Evolutionary conservation across 2,113 vertebrate species (phyloP).

Genomic region (Capreolus pygargus): DNA sequence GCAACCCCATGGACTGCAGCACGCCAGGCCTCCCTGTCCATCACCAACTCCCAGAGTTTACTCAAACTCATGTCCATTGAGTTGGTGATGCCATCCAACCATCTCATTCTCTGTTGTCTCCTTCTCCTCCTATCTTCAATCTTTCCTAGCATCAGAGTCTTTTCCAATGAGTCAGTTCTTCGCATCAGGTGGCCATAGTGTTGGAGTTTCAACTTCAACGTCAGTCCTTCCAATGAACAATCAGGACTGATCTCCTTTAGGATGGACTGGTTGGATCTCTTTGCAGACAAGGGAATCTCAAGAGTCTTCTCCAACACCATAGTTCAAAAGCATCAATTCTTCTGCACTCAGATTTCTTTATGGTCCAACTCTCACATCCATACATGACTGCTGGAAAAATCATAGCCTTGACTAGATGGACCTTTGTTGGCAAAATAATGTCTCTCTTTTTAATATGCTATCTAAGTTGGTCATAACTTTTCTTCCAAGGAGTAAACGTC

Average conservation of each 20-base stretch:
- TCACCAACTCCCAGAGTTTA: neutral
- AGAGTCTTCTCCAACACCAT: neutral
- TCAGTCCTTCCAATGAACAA: neutral
- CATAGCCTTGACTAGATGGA: neutral
- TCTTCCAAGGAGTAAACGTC: neutral
- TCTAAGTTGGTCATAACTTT: neutral
- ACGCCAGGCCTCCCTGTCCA: neutral
- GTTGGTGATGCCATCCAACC: neutral
- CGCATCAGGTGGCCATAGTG: neutral
- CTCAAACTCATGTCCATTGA: neutral
- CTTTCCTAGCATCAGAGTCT: neutral
- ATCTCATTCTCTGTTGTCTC: neutral
- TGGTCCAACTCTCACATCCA: neutral
- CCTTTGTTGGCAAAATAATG: neutral
- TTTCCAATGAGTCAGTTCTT: neutral
- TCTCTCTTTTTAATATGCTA: neutral
- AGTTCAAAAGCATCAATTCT: neutral
- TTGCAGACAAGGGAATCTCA: neutral
- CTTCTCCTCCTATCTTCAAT: neutral
- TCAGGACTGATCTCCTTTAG: neutral
- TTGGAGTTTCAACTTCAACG: neutral
- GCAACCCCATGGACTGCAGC: neutral
- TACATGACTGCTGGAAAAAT: neutral
- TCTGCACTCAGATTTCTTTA: fast-evolving
- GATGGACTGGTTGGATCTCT: neutral